phyloP scores from a whole-genome alignment of 1,140 invertebrate genomes.

The Solenopsis fugax region DNA sequence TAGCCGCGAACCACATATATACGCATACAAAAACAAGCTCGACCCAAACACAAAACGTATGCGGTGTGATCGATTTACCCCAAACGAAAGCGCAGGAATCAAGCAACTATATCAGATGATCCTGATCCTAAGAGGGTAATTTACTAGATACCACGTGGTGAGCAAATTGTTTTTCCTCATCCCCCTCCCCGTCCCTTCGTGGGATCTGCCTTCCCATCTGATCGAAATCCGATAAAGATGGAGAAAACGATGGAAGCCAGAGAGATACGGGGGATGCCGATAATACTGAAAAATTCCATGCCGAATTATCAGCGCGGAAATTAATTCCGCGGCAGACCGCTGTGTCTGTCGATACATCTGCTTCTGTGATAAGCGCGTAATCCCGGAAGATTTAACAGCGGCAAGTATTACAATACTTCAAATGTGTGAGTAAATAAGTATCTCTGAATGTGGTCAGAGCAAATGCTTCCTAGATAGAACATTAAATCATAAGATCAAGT shows the following conservation, averaged over 20 bases:
- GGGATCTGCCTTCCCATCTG: constrained; percentile 35
- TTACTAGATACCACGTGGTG: constrained; percentile 17
- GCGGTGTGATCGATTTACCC: constrained; percentile 47
- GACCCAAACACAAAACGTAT: not conserved
- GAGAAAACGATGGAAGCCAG: not conserved
- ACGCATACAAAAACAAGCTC: not conserved
- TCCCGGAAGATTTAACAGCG: not conserved
- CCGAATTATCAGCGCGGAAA: constrained; percentile 8
- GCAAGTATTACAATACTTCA: not conserved
- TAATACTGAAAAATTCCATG: constrained; percentile 33
- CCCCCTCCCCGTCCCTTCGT: not conserved
- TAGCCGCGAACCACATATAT: constrained; percentile 11
- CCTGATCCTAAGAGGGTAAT: constrained; percentile 66
- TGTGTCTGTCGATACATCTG: not conserved
- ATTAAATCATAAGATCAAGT: no score
- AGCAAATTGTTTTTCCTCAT: constrained; percentile 70
- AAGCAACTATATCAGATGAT: constrained; percentile 57
- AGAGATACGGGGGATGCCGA: constrained; percentile 18
- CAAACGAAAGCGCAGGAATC: constrained; percentile 41
- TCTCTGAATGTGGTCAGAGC: not conserved
- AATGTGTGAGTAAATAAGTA: not conserved
- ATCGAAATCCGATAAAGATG: constrained; percentile 66
- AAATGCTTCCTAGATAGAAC: not conserved
- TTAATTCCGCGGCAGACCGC: constrained; percentile 24
- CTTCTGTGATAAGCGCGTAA: not conserved